Evolutionary conservation across 1,140 invertebrate genomes (phyloP).

Genomic region (Oncopeltus fasciatus): DNA sequence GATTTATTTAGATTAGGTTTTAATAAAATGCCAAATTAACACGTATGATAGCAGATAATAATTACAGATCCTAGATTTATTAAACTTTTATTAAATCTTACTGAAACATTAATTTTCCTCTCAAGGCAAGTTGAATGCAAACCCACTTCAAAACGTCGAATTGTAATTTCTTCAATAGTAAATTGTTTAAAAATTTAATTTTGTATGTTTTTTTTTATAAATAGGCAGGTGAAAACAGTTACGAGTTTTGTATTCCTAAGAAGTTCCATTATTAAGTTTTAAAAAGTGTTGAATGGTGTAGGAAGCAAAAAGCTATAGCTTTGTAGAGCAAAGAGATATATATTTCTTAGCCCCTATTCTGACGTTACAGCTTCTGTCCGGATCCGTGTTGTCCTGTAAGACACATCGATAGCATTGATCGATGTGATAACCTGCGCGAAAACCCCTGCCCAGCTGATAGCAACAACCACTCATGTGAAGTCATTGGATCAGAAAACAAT

Average conservation of each 20-base stretch:
- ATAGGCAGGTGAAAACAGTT: background rate
- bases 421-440: constrained; percentile 25
- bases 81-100: too few species aligned
- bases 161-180: background rate
- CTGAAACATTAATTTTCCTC: too few species aligned
- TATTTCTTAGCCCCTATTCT: constrained; percentile 40
- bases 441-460: constrained; percentile 24
- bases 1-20: too few species aligned
- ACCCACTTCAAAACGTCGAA: background rate
- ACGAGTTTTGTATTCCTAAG: background rate
- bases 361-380: constrained; percentile 45
- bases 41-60: too few species aligned
- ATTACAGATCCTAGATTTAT: too few species aligned
- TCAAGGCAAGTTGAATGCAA: too few species aligned
- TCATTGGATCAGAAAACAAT: constrained; percentile 35
- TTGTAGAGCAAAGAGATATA: background rate
- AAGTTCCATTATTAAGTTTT: background rate
- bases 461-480: constrained; percentile 27
- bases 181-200: background rate
- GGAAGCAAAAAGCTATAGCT: too few species aligned
- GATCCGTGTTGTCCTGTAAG: constrained; percentile 43
- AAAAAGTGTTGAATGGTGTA: too few species aligned
- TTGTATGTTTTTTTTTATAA: background rate
- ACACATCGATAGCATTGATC: constrained; percentile 28
- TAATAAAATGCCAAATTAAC: too few species aligned